Evolutionary conservation across 2,888 invertebrate genomes (phyloP).

Genomic region (Dynastes hyllus): DNA sequence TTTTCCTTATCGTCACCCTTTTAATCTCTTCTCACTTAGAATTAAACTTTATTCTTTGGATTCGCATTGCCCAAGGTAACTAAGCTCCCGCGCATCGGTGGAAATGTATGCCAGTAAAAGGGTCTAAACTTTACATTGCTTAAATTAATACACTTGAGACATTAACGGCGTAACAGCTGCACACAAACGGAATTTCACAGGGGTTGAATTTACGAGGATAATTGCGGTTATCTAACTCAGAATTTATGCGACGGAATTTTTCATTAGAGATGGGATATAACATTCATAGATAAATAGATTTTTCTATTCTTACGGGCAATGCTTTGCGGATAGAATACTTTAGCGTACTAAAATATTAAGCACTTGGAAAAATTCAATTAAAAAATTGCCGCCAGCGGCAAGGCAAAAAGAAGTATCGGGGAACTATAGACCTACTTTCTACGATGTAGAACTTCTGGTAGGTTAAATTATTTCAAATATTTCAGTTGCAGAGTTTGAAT

Average conservation of each 20-base stretch:
- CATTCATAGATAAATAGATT: not conserved
- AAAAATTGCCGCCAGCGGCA: too few species aligned
- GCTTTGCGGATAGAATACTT: too few species aligned
- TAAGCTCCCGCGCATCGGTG: not conserved
- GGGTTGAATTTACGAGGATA: conserved; percentile 41
- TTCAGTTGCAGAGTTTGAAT: too few species aligned
- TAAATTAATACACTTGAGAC: conserved; percentile 46
- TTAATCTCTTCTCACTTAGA: conserved; percentile 41
- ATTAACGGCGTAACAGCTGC: conserved; percentile 44
- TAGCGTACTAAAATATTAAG: too few species aligned
- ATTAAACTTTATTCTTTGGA: conserved; percentile 39
- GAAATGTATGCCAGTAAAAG: conserved; percentile 28
- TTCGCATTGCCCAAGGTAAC: not conserved
- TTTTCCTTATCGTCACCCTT: conserved; percentile 16
- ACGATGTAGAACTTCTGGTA: too few species aligned
- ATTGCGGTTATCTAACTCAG: conserved; percentile 38
- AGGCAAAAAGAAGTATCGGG: too few species aligned
- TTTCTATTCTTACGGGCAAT: not conserved
- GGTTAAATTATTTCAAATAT: too few species aligned
- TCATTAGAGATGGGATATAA: conserved; percentile 2
- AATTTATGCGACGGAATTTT: conserved; percentile 41
- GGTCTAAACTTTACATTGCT: conserved; percentile 43
- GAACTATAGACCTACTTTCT: too few species aligned
- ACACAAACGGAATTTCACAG: conserved; percentile 38
- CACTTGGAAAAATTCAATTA: too few species aligned